A percentile compares a stretch with the other conserved stretches of the same genome.
Conservation (phyloP, 2,888 invertebrate genomes). For the Ecdyonurus torrentis region DNA sequence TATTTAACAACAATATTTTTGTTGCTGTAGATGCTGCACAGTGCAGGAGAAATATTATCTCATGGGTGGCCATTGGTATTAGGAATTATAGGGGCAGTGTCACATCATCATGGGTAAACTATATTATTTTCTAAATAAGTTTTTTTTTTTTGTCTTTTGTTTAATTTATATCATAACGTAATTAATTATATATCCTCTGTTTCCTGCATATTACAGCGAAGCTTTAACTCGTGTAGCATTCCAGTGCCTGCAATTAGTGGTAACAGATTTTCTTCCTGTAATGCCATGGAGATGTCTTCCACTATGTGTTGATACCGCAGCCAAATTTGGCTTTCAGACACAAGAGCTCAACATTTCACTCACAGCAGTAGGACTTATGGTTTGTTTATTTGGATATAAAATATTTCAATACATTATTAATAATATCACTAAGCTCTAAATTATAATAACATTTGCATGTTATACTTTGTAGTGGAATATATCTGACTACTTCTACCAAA, state of each 20-base stretch:
- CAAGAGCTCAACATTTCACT: constrained; percentile 94
- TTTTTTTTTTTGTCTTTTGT: too few relatives aligned
- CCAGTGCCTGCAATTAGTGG: constrained; percentile 87
- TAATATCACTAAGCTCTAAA: not conserved
- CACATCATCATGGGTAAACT: constrained; percentile 71
- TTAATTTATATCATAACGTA: constrained; percentile 9
- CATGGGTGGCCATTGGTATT: constrained; percentile 93
- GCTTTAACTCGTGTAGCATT: constrained; percentile 85
- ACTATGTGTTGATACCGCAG: constrained; percentile 78
- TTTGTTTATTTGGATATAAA: constrained; percentile 32
- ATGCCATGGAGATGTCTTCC: constrained; percentile 87
- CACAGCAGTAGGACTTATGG: constrained; percentile 92
- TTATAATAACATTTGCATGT: not conserved
- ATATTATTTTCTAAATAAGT: too few relatives aligned
- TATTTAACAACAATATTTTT: not conserved
- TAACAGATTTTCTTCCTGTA: constrained; percentile 83
- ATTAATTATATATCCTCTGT: constrained; percentile 10
- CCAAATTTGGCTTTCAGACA: constrained; percentile 90
- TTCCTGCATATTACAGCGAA: constrained; percentile 51
- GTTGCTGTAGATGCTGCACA: constrained; percentile 42
- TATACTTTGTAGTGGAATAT: constrained; percentile 78
- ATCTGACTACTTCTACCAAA: constrained; percentile 93
- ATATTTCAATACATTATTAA: too few relatives aligned
- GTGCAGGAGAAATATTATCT: constrained; percentile 77
- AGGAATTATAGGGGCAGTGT: constrained; percentile 88